Percentiles rank a stretch among this genome's conserved stretches.
phyloP scores from a whole-genome alignment of 2,797 vertebrate species.

The Anguilla obscura region DNA sequence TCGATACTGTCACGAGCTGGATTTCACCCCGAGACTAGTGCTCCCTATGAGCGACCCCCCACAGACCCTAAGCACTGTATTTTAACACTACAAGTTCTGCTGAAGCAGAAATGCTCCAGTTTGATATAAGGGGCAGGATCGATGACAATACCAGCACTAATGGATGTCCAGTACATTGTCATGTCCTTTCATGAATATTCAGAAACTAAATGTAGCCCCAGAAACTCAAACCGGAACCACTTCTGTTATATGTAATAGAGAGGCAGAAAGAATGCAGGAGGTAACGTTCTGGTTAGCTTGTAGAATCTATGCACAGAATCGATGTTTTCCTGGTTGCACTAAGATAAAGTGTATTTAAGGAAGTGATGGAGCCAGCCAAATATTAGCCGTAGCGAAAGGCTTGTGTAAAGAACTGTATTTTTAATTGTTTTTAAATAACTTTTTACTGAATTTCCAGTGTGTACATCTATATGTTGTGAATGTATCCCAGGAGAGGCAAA shows the following conservation, averaged over 20 bases:
- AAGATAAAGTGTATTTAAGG: background rate
- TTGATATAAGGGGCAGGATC: background rate
- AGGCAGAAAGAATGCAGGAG: background rate
- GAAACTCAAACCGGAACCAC: background rate
- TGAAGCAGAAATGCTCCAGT: background rate
- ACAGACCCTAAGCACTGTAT: too few relatives aligned
- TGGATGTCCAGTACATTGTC: background rate
- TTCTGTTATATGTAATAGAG: background rate
- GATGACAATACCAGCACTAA: background rate
- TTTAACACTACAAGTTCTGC: background rate
- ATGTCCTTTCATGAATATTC: background rate
- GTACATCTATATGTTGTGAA: background rate
- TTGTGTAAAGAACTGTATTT: background rate
- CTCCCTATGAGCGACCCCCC: too few relatives aligned
- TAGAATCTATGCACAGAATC: background rate
- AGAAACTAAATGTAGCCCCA: background rate
- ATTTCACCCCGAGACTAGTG: too few relatives aligned
- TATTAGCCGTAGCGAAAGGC: background rate
- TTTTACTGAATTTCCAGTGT: background rate
- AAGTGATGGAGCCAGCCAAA: background rate
- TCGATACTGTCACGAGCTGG: too few relatives aligned
- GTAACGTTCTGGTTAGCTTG: background rate
- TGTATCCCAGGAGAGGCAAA: background rate
- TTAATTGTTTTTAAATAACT: background rate
- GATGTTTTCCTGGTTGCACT: background rate